These are phyloP conservation scores for Cheiracanthium punctorium DNA, from an alignment of 2,888 invertebrate genomes.

Conservation along the genomic window DNA sequence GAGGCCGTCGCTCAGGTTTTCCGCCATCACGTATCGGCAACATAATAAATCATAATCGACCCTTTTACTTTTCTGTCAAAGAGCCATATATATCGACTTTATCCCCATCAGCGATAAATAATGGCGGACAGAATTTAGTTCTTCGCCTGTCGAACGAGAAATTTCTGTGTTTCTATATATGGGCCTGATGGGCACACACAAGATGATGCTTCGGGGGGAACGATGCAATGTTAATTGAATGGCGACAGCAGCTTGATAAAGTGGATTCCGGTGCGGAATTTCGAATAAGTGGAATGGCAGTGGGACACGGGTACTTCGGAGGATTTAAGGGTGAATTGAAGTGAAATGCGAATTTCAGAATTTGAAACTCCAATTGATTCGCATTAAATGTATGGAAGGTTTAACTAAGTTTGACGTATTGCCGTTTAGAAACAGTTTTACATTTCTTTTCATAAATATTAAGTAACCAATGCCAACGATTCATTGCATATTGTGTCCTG, in stretches of 20 bases:
- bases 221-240: neutral
- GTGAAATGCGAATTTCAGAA: too few relatives aligned
- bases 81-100: neutral
- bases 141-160: neutral
- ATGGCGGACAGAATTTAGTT: neutral
- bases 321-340: too few relatives aligned
- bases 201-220: neutral
- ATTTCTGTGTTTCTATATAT: neutral
- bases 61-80: neutral
- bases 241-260: neutral
- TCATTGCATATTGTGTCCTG: too few relatives aligned
- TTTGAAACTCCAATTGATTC: too few relatives aligned
- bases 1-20: too few relatives aligned
- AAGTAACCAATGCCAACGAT: too few relatives aligned
- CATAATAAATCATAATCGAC: neutral
- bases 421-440: too few relatives aligned
- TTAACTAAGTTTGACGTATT: too few relatives aligned
- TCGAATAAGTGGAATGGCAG: neutral
- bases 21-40: too few relatives aligned
- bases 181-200: neutral
- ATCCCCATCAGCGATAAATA: neutral
- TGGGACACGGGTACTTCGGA: too few relatives aligned
- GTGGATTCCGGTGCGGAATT: neutral
- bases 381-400: too few relatives aligned
- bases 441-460: too few relatives aligned